Evolutionary conservation across 2,113 vertebrate genomes (phyloP).

Genomic region (Agapornis roseicollis): DNA sequence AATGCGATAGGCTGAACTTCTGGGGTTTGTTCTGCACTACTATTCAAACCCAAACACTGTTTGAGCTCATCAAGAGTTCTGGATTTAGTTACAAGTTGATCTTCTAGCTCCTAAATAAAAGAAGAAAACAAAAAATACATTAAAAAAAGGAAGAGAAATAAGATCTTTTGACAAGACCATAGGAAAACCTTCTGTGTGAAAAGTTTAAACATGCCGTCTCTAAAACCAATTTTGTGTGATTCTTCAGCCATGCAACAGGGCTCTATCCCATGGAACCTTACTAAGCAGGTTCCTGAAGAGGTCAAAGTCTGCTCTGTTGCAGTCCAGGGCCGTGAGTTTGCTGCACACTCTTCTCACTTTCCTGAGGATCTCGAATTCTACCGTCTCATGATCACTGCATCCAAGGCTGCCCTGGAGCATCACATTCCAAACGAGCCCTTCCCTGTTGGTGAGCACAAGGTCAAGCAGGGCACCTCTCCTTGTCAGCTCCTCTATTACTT

Average conservation of each 20-base stretch:
- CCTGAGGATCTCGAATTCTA: too few species aligned
- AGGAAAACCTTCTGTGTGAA: neutral
- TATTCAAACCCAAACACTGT: slow-evolving; percentile 21
- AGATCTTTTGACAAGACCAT: neutral
- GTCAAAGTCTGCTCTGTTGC: too few species aligned
- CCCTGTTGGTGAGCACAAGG: too few species aligned
- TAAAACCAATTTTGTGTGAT: neutral
- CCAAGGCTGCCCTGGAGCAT: too few species aligned
- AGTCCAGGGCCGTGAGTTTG: too few species aligned
- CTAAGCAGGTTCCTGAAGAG: too few species aligned
- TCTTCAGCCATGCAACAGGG: neutral
- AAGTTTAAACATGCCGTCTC: neutral
- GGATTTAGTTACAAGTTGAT: slow-evolving; percentile 72
- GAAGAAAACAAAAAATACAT: neutral
- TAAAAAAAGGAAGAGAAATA: neutral
- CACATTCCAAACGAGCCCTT: too few species aligned
- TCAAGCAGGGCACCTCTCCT: too few species aligned
- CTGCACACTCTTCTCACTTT: too few species aligned
- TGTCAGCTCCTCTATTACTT: too few species aligned
- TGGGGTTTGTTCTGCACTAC: neutral
- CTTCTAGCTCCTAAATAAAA: slow-evolving; percentile 76
- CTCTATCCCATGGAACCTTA: too few species aligned
- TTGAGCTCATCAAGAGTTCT: slow-evolving; percentile 77
- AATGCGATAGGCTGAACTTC: slow-evolving; percentile 1
- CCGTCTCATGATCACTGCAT: too few species aligned